Evolutionary conservation across 1,140 invertebrate species (phyloP).

Genomic region (Epicauta chinensis): DNA sequence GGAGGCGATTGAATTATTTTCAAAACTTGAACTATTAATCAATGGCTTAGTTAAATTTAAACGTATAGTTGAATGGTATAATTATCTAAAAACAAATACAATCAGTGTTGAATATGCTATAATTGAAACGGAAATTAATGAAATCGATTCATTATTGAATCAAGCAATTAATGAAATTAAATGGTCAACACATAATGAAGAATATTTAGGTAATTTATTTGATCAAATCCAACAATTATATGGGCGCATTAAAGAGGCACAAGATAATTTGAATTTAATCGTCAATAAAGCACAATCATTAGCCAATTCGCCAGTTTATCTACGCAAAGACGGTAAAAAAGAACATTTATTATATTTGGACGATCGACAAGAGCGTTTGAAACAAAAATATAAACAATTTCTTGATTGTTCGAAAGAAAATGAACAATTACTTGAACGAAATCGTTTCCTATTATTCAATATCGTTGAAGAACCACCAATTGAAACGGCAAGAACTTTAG

Average conservation of each 20-base stretch:
- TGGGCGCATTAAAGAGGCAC: constrained; percentile 1
- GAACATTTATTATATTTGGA: constrained; percentile 53
- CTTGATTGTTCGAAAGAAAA: constrained; percentile 50
- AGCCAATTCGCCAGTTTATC: constrained; percentile 63
- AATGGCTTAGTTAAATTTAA: constrained; percentile 44
- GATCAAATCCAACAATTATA: constrained; percentile 6
- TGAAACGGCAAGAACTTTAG: constrained; percentile 5
- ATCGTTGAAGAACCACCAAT: constrained; percentile 31
- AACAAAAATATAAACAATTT: constrained; percentile 53
- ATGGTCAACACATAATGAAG: constrained; percentile 56
- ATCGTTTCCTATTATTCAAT: constrained; percentile 56
- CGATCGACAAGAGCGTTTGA: constrained; percentile 50
- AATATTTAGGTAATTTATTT: constrained; percentile 2
- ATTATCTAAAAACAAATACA: constrained; percentile 59
- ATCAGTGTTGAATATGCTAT: constrained; percentile 61
- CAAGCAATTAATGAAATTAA: constrained; percentile 55
- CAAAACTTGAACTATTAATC: constrained; percentile 48
- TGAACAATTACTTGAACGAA: constrained; percentile 53
- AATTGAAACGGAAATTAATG: constrained; percentile 57
- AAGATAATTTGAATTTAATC: constrained; percentile 2
- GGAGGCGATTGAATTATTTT: constrained; percentile 51
- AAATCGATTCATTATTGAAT: constrained; percentile 57
- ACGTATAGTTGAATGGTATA: constrained; percentile 54
- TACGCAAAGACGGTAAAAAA: constrained; percentile 55
- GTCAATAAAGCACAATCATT: constrained; percentile 51